Base-by-base conservation (phyloP, 2,888 invertebrate species). In the Linnaemya tessellans region DNA sequence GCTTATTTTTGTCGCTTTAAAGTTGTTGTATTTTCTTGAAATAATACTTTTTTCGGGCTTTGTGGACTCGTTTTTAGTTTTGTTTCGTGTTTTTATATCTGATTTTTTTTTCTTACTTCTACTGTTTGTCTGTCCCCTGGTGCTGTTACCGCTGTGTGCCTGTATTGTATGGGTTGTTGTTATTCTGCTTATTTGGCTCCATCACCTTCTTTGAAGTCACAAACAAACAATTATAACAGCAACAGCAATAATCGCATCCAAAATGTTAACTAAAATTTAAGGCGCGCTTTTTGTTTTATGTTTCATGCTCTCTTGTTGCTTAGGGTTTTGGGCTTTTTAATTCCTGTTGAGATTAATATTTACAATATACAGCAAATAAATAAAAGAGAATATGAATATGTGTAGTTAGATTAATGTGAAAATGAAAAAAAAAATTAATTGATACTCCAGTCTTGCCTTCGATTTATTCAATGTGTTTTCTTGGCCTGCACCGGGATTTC, bases 131-230 rank as follows among this genome's bases (percentile, higher is more conserved):
- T n/a, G n/a, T n/a, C 30, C 35, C 11, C 30, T 80, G 75, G 22
- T 84, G 62, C 46, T 67, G 54, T 65, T 56, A 8, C 43, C 38
- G 46, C 58, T 22, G 15, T 25, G 38, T 65, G 65, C 30, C 38
- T 80, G 43, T 35, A 41, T 73, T 38, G 9, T 35, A 18, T n/a
- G n/a, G n/a, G 2, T 35, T 60, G 54, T 82, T 67, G 30, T 38
- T 38, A 22, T 54, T 68, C 35, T 74, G 74, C 82, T 84, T 65
- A 20, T 82, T 83, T 73, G 64, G 83, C 77, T 78, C 79, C 84
- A 86, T 85, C 77, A 84, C 84, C 87, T 86, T 87, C 82, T 86
- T 85, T 84, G 74, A 43, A 70, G 13, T n/a, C 25, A 75, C 54
- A 60, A 64, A 64, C 54, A 46, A 58, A 65, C 56, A 70, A 65